Percentiles rank a stretch among this genome's conserved stretches.
phyloP scores from a whole-genome alignment of 2,113 vertebrate genomes.

The Sylvilagus bachmani region DNA sequence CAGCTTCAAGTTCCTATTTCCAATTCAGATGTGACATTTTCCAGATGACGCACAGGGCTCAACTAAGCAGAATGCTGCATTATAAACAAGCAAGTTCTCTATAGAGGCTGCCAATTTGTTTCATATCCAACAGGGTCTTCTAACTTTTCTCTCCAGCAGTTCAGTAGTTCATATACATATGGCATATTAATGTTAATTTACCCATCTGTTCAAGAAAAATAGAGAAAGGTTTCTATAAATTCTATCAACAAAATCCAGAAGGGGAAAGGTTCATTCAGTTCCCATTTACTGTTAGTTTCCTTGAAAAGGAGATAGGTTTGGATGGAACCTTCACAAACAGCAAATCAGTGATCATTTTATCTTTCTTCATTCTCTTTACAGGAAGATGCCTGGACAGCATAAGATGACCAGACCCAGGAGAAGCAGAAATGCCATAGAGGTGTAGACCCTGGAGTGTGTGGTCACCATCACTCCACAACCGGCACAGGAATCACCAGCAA shows the following conservation, averaged over 20 bases:
- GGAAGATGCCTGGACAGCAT: slow-evolving; percentile 44
- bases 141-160: background rate
- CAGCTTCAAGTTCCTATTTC: slow-evolving; percentile 29
- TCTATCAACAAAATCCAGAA: slow-evolving; percentile 54
- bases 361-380: slow-evolving; percentile 29
- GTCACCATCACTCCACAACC: background rate
- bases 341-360: slow-evolving; percentile 59
- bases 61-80: background rate
- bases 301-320: slow-evolving; percentile 72
- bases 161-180: slow-evolving; percentile 56
- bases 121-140: slow-evolving; percentile 54
- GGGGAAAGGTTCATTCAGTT: slow-evolving; percentile 73
- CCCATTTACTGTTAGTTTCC: slow-evolving; percentile 74
- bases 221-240: slow-evolving; percentile 68
- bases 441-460: background rate
- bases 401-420: background rate
- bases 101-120: background rate
- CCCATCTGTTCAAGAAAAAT: slow-evolving; percentile 40
- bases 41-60: background rate
- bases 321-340: slow-evolving; percentile 59
- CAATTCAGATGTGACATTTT: slow-evolving; percentile 56
- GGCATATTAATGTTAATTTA: slow-evolving; percentile 63
- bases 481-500: background rate
- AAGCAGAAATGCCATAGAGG: background rate
- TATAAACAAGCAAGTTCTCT: slow-evolving; percentile 48